These are phyloP conservation scores for Melozone crissalis DNA, from an alignment of 2,113 vertebrate genomes.

Conservation along the genomic window DNA sequence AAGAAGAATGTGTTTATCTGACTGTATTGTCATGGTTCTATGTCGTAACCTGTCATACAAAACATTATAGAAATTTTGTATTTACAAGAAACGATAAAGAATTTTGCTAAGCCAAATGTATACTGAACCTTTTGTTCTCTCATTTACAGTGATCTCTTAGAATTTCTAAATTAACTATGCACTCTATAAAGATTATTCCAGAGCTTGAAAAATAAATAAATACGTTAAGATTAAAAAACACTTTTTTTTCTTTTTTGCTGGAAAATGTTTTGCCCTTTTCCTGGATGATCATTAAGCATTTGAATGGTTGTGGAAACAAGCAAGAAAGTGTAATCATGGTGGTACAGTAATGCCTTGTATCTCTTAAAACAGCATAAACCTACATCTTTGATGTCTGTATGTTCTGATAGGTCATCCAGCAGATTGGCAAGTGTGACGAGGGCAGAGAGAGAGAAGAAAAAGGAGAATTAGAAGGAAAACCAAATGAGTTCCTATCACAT, in stretches of 20 bases:
- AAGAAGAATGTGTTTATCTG: neutral
- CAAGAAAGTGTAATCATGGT: neutral
- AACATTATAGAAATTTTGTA: neutral
- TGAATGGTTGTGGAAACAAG: neutral
- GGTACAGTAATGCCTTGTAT: neutral
- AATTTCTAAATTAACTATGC: neutral
- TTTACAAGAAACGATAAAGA: neutral
- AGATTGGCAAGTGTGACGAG: neutral
- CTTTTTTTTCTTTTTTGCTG: neutral
- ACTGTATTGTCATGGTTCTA: neutral
- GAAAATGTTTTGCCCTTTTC: neutral
- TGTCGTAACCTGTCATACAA: neutral
- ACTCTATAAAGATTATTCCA: neutral
- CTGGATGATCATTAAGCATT: neutral
- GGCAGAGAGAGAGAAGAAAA: neutral
- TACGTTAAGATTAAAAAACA: neutral
- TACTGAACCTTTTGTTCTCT: neutral
- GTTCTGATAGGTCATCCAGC: neutral
- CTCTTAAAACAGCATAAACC: neutral
- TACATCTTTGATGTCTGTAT: neutral
- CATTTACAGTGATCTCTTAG: neutral
- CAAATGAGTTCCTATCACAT: neutral
- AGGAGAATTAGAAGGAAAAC: neutral
- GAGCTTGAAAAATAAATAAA: neutral
- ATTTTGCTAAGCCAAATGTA: neutral